Evolutionary conservation across 2,888 invertebrate genomes (phyloP).

Genomic region (Hypomecis punctinalis): DNA sequence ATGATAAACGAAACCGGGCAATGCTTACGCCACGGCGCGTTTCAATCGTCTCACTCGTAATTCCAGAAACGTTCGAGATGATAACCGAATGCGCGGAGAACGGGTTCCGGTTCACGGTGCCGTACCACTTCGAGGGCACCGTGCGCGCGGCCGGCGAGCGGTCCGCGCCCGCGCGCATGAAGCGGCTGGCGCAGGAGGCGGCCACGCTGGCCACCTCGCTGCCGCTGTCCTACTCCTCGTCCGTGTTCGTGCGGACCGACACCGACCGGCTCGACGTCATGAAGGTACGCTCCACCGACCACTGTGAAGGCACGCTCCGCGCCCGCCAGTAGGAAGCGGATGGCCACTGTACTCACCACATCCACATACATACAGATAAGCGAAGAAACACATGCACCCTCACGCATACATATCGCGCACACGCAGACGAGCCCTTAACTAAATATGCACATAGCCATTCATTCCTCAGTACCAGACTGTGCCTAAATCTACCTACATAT

Average conservation of each 20-base stretch:
- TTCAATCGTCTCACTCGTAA: neutral
- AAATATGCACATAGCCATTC: too few relatives aligned
- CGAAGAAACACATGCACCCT: too few relatives aligned
- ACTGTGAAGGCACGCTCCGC: neutral
- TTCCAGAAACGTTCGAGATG: constrained; percentile 96
- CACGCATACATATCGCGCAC: too few relatives aligned
- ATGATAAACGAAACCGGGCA: too few relatives aligned
- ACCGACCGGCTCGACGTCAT: constrained; percentile 97
- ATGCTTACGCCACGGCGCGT: neutral
- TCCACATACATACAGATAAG: too few relatives aligned
- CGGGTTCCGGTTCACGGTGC: constrained; percentile 92
- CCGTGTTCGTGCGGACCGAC: constrained; percentile 97
- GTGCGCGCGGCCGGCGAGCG: constrained; percentile 94
- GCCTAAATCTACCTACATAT: too few relatives aligned
- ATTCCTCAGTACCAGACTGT: too few relatives aligned
- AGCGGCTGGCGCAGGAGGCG: constrained; percentile 97
- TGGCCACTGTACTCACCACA: too few relatives aligned
- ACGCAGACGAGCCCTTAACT: too few relatives aligned
- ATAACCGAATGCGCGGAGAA: constrained; percentile 91
- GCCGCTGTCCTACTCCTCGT: constrained; percentile 96
- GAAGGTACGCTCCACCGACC: constrained; percentile 85
- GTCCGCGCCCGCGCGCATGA: constrained; percentile 94
- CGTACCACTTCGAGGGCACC: constrained; percentile 95
- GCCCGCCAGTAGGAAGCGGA: too few relatives aligned
- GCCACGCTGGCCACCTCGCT: constrained; percentile 96